Base-by-base conservation (phyloP, 2,888 invertebrate species). In the Auanema sp. region DNA sequence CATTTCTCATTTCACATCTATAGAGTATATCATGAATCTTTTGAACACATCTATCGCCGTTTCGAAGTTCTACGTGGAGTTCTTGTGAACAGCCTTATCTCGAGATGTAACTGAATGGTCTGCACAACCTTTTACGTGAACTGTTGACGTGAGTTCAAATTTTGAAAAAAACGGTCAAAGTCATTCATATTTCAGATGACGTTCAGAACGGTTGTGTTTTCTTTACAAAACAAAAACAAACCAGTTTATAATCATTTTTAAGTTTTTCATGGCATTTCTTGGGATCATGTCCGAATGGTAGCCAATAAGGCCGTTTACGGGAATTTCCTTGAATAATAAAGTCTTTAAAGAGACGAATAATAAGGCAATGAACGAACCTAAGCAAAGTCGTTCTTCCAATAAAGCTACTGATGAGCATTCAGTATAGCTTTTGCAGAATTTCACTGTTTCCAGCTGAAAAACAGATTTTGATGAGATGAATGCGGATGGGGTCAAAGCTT, bases 341-440 rank as follows among this genome's bases (percentile, higher is more conserved):
- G 21, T 18, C 8, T 47, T 47, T 47, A 16, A 47, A 11, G 16
- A 8, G 21, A 47, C 5, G 5, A 8, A 18, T 5, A 11, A 21
- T 8, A 47, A 33, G 3, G 8, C 4, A 33, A 33, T 57, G 33
- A 49, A 55, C 42, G 60, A 54, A 49, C 67, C 75, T 6, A 71
- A 56, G 52, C 76, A 76, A 11, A 75, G 58, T 47, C 76, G 60
- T 33, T 76, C 76, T 59, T 76, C 76, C 10, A 76, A 43, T 47
- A 69, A 59, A 1, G 76, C 66, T 1, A 76, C 76, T 0, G 76
- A 66, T 0, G 66, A 68, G 53, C 76, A 76, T 64, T 76, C 76
- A 2, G 65, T 66, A 51, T 72, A 76, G n/a, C 58, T 59, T 1
- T 60, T 61, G 54, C 75, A 75, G 57, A 52, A 66, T 16, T 59